Conservation (phyloP, 2,797 vertebrate genomes). For the Enteromius fasciolatus region DNA sequence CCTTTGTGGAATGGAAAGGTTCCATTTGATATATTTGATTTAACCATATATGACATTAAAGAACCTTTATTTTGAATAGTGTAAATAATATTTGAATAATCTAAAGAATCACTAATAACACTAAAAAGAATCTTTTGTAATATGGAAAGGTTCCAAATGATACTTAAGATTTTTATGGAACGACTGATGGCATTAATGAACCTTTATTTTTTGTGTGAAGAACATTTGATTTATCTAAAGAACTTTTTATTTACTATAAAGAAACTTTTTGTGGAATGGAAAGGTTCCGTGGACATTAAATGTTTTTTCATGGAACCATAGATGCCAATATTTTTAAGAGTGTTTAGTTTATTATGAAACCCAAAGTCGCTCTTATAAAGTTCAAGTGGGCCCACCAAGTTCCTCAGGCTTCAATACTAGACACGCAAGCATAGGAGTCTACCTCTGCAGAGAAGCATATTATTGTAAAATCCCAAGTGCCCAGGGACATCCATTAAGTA, state of each 20-base stretch:
- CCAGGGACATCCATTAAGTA: slow-evolving; percentile 62
- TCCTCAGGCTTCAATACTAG: slow-evolving; percentile 53
- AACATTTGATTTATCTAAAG: background rate
- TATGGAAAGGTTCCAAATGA: background rate
- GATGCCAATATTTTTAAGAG: slow-evolving; percentile 13
- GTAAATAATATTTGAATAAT: too few relatives aligned
- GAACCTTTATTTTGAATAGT: too few relatives aligned
- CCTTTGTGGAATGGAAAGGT: background rate
- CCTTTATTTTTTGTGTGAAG: background rate
- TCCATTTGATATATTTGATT: background rate
- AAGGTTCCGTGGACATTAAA: background rate
- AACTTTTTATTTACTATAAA: background rate
- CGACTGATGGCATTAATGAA: background rate
- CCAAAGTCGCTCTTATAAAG: slow-evolving; percentile 45
- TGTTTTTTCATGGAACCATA: slow-evolving; percentile 4
- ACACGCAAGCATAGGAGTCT: slow-evolving; percentile 55
- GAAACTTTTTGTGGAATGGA: background rate
- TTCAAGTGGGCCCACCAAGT: slow-evolving; percentile 47
- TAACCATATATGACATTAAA: background rate
- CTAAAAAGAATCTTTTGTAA: background rate
- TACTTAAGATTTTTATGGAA: background rate
- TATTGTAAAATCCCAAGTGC: slow-evolving; percentile 58
- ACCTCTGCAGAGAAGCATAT: slow-evolving; percentile 57
- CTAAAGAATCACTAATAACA: too few relatives aligned
- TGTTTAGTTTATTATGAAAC: slow-evolving; percentile 24